These are phyloP conservation scores for Solenopsis fugax DNA, from an alignment of 1,140 invertebrate genomes.

Conservation along the genomic window DNA sequence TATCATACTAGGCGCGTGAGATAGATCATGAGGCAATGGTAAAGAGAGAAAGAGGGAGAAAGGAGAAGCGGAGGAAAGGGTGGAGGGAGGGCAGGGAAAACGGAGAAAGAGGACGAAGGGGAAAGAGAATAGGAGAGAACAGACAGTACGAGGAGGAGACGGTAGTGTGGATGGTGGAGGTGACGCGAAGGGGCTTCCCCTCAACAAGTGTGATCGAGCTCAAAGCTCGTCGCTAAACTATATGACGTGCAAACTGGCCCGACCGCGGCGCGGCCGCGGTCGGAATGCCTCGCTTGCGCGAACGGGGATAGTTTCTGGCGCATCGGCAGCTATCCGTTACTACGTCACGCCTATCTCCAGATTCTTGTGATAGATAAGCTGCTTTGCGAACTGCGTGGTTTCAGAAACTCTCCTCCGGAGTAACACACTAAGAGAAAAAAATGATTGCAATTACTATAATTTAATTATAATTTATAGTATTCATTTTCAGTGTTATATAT, in stretches of 20 bases:
- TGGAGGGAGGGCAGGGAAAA: constrained; percentile 48
- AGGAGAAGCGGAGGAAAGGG: constrained; percentile 42
- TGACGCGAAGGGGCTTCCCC: constrained; percentile 71
- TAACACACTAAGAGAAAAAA: not conserved
- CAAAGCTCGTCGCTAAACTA: constrained; percentile 72
- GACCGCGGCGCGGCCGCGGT: constrained; percentile 54
- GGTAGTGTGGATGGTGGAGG: constrained; percentile 43
- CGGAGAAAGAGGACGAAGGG: constrained; percentile 64
- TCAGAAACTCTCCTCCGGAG: no score
- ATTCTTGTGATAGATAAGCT: not conserved
- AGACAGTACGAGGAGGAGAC: constrained; percentile 45
- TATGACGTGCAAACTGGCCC: constrained; percentile 69
- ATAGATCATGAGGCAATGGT: constrained; percentile 73
- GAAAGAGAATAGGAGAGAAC: constrained; percentile 60
- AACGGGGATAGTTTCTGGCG: constrained; percentile 17
- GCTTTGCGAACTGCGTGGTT: not conserved
- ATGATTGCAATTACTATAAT: no score
- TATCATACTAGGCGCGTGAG: constrained; percentile 66
- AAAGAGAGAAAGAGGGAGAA: constrained; percentile 46
- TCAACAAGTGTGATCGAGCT: constrained; percentile 82
- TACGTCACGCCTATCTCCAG: not conserved
- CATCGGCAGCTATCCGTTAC: not conserved
- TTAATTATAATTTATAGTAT: no score
- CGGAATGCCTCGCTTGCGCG: constrained; percentile 55
- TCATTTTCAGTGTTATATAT: no score